Conservation (phyloP, 2,888 invertebrate species). For the Steromphala cineraria region DNA sequence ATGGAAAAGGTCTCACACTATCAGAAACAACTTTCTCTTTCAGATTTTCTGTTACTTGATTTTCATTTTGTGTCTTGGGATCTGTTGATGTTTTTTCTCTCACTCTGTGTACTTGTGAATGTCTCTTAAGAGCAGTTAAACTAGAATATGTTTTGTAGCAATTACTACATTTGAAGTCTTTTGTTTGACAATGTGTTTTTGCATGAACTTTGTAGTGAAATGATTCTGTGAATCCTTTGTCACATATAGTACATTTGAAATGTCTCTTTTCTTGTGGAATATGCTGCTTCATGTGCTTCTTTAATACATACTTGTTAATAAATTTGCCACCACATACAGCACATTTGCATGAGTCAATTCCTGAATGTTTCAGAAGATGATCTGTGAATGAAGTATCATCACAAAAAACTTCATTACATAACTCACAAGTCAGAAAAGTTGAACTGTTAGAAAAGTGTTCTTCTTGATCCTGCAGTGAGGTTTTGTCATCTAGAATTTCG, state of each 20-base stretch:
- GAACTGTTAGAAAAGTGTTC: background rate
- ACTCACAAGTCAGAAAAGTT: background rate
- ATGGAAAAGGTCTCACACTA: background rate
- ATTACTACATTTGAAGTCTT: background rate
- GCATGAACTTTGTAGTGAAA: background rate
- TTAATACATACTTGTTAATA: background rate
- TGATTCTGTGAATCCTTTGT: background rate
- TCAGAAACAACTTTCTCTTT: background rate
- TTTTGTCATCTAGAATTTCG: background rate
- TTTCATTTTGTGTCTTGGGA: background rate
- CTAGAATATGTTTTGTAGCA: background rate
- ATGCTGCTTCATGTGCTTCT: constrained; percentile 23
- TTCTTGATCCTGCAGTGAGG: background rate
- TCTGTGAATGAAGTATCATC: background rate
- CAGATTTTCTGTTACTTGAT: background rate
- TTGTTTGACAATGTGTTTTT: background rate
- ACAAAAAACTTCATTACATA: background rate
- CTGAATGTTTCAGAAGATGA: background rate
- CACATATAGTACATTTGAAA: constrained; percentile 21
- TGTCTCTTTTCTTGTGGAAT: background rate
- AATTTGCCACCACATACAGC: background rate
- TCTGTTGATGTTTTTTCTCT: background rate
- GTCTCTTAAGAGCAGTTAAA: background rate
- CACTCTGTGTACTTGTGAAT: background rate
- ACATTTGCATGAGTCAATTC: background rate